Conservation (phyloP, 2,888 invertebrate genomes). For the Melanotus villosus region DNA sequence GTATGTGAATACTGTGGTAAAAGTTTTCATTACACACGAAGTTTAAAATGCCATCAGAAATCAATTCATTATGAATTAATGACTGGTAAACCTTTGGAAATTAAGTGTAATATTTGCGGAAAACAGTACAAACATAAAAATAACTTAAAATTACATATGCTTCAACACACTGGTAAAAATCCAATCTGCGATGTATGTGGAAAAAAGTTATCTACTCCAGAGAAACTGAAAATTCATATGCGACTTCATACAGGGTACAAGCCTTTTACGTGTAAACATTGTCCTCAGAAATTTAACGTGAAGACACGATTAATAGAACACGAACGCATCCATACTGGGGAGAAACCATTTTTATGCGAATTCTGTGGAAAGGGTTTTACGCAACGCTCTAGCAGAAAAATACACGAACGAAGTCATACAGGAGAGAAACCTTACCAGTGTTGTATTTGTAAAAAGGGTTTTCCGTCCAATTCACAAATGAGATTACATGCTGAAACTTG, state of each 20-base stretch:
- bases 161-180: too few species aligned
- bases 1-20: too few species aligned
- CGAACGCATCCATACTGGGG: slow-evolving; percentile 69
- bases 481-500: slow-evolving; percentile 21
- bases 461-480: slow-evolving; percentile 50
- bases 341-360: slow-evolving; percentile 65
- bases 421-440: slow-evolving; percentile 66
- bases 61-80: too few species aligned
- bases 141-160: too few species aligned
- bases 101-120: too few species aligned
- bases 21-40: too few species aligned
- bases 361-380: slow-evolving; percentile 70
- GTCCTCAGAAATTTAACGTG: slow-evolving; percentile 70
- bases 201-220: too few species aligned
- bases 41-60: too few species aligned
- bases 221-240: too few species aligned
- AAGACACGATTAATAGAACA: slow-evolving; percentile 70
- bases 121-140: too few species aligned
- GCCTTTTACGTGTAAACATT: slow-evolving; percentile 70
- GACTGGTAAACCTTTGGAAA: too few species aligned
- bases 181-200: too few species aligned
- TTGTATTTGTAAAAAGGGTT: slow-evolving; percentile 50
- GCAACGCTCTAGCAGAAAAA: slow-evolving; percentile 67
- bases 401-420: slow-evolving; percentile 57
- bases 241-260: slow-evolving; percentile 67